Evolutionary conservation across 1,140 invertebrate genomes (phyloP).

Genomic region (Neodiprion pinetum): DNA sequence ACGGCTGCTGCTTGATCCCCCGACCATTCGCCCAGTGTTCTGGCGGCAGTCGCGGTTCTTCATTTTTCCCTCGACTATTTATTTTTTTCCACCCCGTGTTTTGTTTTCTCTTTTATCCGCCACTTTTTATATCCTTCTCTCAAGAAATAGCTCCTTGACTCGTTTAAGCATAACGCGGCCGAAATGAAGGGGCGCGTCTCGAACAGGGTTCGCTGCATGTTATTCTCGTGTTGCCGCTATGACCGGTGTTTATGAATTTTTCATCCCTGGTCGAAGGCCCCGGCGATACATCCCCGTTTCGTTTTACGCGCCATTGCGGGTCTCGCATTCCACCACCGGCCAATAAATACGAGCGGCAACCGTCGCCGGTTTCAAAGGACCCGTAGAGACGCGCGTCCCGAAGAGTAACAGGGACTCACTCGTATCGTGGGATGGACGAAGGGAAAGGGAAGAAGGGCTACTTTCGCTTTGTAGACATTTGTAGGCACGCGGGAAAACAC

Average conservation of each 20-base stretch:
- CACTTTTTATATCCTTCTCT: not conserved
- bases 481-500: no score
- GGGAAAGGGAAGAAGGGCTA: no score
- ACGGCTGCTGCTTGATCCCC: slow-evolving; percentile 41
- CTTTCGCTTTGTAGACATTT: no score
- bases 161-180: slow-evolving; percentile 1
- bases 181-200: not conserved
- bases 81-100: slow-evolving; percentile 25
- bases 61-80: no score
- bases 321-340: no score
- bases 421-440: no score
- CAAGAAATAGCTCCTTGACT: not conserved
- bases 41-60: no score
- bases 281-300: not conserved
- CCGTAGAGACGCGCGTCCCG: no score
- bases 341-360: not conserved
- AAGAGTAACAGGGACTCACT: no score
- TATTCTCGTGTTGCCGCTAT: not conserved
- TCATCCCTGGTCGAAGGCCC: not conserved
- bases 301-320: not conserved
- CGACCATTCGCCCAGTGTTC: not conserved
- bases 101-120: slow-evolving; percentile 39
- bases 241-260: not conserved
- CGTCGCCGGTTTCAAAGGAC: not conserved
- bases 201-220: not conserved